Evolutionary conservation across 1,140 invertebrate species (phyloP), one percentile per base, ranked within the genome.

Genomic region (Aphaenogaster ashmeadi): DNA sequence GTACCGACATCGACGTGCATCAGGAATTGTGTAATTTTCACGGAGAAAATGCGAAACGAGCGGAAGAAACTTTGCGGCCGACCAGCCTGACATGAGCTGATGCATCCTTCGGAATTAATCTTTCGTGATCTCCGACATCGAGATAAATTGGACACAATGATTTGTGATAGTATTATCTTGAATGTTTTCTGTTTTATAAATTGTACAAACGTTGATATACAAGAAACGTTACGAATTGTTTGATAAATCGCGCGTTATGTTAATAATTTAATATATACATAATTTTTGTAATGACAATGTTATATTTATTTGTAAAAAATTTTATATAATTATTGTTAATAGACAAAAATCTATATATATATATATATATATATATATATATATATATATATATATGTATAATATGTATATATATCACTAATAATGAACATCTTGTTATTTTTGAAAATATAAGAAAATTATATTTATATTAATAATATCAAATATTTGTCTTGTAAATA

Each of bases 1-100:
- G 62, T 67, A 88, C 79, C 87, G 78, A 72, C 89, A 88, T 90
- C 89, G 86, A 90, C 81, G 72, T 50, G 67, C 88, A 78, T 89
- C 88, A 80, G 58, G 58, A 21, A 74, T 75, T 41, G 54, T 75
- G 69, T 75, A 74, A 84, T 84, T 83, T 74, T 75, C 80, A 60
- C 66, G 36, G 77, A 74, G 86, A 71, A 79, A 78, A 56, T 27
- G 60, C 38, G 58, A 56, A 78, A 79, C 69, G n/a, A 88, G 11
- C n/a, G n/a, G 44, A 83, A 56, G 75, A 90, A 90, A 90, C 50
- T 77, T 90, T 60, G 72, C 58, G 33, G 2, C 11, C 47, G 71
- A 52, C 41, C 50, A 44, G 15, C 11, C 52, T 38, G 67, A 83
- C 80, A 18, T 41, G 50, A 13, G 64, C 54, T 50, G 56, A 84